These are phyloP conservation scores for Glyptemys insculpta DNA, from an alignment of 2,797 vertebrate species.

Conservation along the genomic window DNA sequence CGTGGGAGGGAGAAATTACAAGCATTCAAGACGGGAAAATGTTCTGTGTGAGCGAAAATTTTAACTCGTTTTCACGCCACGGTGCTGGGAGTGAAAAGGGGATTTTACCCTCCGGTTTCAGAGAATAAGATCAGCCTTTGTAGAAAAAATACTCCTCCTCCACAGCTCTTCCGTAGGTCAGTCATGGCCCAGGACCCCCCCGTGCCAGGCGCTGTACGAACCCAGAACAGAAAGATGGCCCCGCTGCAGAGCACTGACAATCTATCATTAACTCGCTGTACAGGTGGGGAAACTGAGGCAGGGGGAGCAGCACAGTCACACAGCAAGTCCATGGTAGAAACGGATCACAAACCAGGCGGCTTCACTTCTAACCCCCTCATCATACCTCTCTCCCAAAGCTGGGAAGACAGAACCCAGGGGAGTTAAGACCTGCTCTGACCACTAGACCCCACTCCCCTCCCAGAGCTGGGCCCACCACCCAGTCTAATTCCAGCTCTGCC, in stretches of 20 bases:
- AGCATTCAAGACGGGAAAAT: slow-evolving; percentile 25
- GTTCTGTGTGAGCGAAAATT: slow-evolving; percentile 6
- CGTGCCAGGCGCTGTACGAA: neutral
- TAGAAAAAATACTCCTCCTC: neutral
- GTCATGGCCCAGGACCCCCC: neutral
- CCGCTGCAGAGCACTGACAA: neutral
- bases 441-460: neutral
- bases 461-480: neutral
- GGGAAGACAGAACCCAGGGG: neutral
- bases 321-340: neutral
- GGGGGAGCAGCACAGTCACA: neutral
- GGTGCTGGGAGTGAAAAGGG: neutral
- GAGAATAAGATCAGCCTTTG: neutral
- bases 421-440: neutral
- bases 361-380: neutral
- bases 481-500: neutral
- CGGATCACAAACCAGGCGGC: neutral
- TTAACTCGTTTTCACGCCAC: slow-evolving; percentile 43
- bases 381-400: neutral
- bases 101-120: neutral
- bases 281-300: neutral
- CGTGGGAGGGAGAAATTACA: slow-evolving; percentile 68
- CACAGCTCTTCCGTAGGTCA: neutral
- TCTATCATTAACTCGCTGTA: neutral
- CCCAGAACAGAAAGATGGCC: neutral